A percentile compares a stretch with the other conserved stretches of the same genome.
Evolutionary conservation across 2,888 invertebrate genomes (phyloP).

Genomic region (Lucinisca nassula): DNA sequence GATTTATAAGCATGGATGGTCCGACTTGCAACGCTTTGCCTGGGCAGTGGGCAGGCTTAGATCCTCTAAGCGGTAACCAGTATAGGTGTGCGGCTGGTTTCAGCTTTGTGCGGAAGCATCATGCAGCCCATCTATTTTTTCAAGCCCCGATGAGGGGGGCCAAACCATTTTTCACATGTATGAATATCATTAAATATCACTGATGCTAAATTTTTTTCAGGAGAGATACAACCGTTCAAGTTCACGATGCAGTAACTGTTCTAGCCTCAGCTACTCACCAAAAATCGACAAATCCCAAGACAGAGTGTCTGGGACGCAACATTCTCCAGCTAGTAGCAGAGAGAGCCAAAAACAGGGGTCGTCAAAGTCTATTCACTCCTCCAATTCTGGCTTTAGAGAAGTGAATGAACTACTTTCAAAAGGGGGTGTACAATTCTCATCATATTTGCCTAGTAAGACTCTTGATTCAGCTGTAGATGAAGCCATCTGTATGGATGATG

Average conservation of each 20-base stretch:
- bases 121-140: too few species aligned
- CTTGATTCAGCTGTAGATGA: background rate
- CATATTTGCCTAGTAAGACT: background rate
- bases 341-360: constrained; percentile 69
- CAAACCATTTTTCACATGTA: too few species aligned
- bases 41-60: too few species aligned
- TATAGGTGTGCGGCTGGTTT: too few species aligned
- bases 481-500: background rate
- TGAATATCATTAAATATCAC: too few species aligned
- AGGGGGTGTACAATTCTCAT: background rate
- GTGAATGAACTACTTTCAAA: background rate
- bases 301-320: constrained; percentile 71
- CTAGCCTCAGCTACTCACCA: constrained; percentile 84
- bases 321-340: constrained; percentile 74
- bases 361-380: constrained; percentile 44
- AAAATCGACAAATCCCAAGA: constrained; percentile 80
- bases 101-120: too few species aligned
- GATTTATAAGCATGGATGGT: too few species aligned
- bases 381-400: constrained; percentile 2
- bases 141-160: too few species aligned
- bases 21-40: too few species aligned
- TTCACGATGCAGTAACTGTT: constrained; percentile 85
- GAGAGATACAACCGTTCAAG: constrained; percentile 80
- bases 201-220: too few species aligned
- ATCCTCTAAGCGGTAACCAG: too few species aligned